Evolutionary conservation across 1,140 invertebrate genomes (phyloP).

Genomic region (Aphelenchoides fujianensis): DNA sequence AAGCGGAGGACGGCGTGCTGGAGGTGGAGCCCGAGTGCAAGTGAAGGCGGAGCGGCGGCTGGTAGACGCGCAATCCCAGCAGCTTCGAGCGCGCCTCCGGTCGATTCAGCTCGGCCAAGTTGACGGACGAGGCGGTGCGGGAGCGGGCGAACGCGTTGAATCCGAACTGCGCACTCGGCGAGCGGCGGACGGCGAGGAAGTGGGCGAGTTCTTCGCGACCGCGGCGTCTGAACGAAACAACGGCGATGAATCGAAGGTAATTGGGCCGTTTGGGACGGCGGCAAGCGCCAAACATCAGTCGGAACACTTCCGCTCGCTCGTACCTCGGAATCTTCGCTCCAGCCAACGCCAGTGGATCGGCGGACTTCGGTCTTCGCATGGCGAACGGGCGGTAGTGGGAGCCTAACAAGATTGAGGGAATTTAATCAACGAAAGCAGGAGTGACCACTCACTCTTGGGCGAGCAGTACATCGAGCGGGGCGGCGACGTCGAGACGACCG

Average conservation of each 20-base stretch:
- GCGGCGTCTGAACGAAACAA: constrained; percentile 3
- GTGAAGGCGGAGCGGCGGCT: constrained; percentile 1
- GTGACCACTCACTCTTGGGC: constrained; percentile 24
- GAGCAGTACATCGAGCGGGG: background rate
- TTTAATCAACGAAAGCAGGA: background rate
- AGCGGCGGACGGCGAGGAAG: background rate
- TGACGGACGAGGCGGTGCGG: background rate
- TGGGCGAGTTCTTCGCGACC: constrained; percentile 14
- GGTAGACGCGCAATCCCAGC: background rate
- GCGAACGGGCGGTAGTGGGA: constrained; percentile 8
- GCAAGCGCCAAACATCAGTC: background rate
- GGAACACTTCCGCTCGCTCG: no score
- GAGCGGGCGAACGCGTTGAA: constrained; percentile 18
- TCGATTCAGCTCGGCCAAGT: constrained; percentile 5
- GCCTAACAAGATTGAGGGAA: constrained; percentile 13
- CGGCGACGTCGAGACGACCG: constrained; percentile 14
- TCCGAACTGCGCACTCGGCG: background rate
- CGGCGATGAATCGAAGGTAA: no score
- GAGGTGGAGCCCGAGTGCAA: constrained; percentile 6
- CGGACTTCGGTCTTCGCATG: background rate
- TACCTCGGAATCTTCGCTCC: constrained; percentile 8
- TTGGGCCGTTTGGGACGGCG: no score
- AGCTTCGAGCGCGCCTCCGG: constrained; percentile 12
- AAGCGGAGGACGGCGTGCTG: no score
- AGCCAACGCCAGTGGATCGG: background rate